Percentiles rank a stretch among this genome's conserved stretches.
phyloP scores from a whole-genome alignment of 2,113 vertebrate species.

The Anarrhichthys ocellatus region DNA sequence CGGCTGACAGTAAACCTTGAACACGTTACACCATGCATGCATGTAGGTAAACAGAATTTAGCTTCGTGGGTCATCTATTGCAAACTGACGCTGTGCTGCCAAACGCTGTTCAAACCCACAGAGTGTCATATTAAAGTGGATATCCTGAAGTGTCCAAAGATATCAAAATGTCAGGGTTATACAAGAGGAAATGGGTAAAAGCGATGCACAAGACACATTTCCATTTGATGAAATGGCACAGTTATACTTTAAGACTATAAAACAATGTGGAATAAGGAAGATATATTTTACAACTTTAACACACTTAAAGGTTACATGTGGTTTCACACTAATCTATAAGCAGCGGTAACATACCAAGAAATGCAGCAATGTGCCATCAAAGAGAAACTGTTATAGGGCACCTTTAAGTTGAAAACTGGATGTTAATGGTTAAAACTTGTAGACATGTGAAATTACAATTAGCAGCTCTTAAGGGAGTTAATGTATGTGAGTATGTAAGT shows the following conservation, averaged over 20 bases:
- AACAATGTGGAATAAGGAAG: background rate
- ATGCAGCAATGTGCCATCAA: background rate
- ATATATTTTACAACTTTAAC: background rate
- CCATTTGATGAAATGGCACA: background rate
- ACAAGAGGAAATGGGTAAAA: background rate
- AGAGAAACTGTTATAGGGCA: background rate
- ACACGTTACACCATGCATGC: background rate
- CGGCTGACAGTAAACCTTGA: background rate
- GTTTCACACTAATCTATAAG: conserved; percentile 17
- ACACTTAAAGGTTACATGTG: background rate
- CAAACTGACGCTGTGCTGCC: background rate
- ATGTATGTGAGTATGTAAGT: background rate
- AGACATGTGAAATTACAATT: background rate
- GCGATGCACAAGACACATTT: background rate
- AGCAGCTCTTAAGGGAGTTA: background rate
- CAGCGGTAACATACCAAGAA: background rate
- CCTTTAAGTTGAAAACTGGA: too few relatives aligned
- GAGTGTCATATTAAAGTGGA: background rate
- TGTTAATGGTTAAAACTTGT: background rate
- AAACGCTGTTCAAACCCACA: background rate
- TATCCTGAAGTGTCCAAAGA: background rate
- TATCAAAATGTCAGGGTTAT: background rate
- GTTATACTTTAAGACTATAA: background rate
- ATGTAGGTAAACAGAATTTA: background rate
- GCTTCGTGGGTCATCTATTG: background rate